Conservation (phyloP, 2,888 invertebrate species). For the Silvanus unidentatus region DNA sequence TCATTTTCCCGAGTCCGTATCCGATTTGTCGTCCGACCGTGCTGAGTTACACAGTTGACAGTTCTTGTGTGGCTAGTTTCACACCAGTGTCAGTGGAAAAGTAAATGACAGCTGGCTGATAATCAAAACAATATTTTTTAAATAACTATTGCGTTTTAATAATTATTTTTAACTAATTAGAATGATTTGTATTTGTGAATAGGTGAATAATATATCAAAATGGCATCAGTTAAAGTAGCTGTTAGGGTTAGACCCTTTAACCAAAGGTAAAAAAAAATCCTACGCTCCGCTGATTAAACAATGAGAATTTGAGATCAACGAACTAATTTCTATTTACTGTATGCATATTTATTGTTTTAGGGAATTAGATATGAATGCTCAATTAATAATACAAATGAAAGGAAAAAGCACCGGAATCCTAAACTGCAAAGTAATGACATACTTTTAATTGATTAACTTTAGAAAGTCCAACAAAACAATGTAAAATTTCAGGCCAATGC, state of each 20-base stretch:
- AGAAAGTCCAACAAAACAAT: constrained; percentile 4
- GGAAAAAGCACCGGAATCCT: constrained; percentile 73
- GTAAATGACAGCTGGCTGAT: too few species aligned
- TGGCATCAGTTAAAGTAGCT: constrained; percentile 91
- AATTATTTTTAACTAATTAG: constrained; percentile 3
- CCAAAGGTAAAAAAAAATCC: constrained; percentile 58
- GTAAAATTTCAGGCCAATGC: constrained; percentile 35
- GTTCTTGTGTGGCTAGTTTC: too few species aligned
- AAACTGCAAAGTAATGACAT: constrained; percentile 63
- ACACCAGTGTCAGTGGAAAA: too few species aligned
- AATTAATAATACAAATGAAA: constrained; percentile 80
- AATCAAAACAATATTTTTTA: too few species aligned
- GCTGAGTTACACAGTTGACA: too few species aligned
- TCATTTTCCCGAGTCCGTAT: too few species aligned
- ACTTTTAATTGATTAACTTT: neutral
- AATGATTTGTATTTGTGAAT: constrained; percentile 8
- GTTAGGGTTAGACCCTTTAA: constrained; percentile 87
- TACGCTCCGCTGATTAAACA: constrained; percentile 28
- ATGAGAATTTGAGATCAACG: constrained; percentile 26
- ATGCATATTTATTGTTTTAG: constrained; percentile 58
- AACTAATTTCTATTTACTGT: too few species aligned
- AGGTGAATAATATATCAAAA: constrained; percentile 41
- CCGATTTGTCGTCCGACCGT: too few species aligned
- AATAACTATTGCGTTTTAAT: too few species aligned
- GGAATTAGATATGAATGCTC: constrained; percentile 77